A percentile compares a stretch with the other conserved stretches of the same genome.
Conservation (phyloP, 2,888 invertebrate genomes). For the Heliconius sara region DNA sequence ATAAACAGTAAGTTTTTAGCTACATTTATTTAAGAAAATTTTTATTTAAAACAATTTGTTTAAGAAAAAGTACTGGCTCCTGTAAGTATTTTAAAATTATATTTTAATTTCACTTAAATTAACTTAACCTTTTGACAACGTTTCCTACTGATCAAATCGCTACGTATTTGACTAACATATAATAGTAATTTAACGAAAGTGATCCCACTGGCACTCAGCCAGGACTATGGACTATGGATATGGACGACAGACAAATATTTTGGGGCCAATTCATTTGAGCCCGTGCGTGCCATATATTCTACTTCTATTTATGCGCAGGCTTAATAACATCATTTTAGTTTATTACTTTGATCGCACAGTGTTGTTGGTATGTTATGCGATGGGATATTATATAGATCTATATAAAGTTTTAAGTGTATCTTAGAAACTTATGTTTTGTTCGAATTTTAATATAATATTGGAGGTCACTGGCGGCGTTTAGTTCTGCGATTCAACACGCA, state of each 20-base stretch:
- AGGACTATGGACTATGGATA: constrained; percentile 53
- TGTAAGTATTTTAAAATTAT: neutral
- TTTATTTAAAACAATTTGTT: no score
- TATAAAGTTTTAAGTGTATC: neutral
- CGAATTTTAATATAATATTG: no score
- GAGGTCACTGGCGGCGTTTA: no score
- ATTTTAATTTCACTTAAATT: neutral
- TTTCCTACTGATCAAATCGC: constrained; percentile 32
- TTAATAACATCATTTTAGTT: constrained; percentile 74
- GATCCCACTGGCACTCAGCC: constrained; percentile 77
- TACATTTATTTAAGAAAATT: no score
- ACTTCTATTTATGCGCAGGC: constrained; percentile 70
- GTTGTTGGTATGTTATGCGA: neutral
- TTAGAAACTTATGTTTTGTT: no score
- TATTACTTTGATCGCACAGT: constrained; percentile 52
- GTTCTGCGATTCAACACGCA: no score
- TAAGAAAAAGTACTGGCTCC: no score
- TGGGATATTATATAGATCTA: neutral
- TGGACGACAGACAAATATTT: constrained; percentile 79
- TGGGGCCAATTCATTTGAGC: constrained; percentile 75
- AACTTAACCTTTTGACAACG: constrained; percentile 14
- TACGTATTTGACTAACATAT: constrained; percentile 64
- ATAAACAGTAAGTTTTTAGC: no score
- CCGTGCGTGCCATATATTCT: constrained; percentile 68
- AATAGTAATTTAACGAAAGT: constrained; percentile 72